Percentiles rank a stretch among this genome's conserved stretches.
Conservation (phyloP, 2,888 invertebrate species). For the Oligia latruncula region DNA sequence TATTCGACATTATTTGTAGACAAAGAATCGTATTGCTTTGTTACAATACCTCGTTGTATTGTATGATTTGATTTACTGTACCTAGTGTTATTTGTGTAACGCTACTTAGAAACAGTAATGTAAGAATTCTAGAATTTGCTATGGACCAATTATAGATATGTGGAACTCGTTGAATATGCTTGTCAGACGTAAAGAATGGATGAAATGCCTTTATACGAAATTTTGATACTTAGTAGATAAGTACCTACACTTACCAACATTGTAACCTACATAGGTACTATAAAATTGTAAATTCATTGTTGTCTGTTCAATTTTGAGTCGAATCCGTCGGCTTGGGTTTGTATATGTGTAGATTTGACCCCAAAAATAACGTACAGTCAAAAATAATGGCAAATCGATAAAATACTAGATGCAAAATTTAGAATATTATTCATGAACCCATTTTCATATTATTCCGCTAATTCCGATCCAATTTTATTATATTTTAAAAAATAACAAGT, state of each 20-base stretch:
- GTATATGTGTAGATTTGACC: not conserved
- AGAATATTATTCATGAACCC: not conserved
- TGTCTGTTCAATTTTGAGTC: not conserved
- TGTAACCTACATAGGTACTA: not conserved
- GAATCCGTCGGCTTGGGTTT: not conserved
- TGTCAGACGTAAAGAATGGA: not conserved
- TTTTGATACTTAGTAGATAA: not conserved
- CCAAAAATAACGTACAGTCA: not conserved
- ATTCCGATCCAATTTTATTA: not conserved
- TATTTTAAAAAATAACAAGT: not conserved
- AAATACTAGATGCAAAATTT: too few relatives aligned
- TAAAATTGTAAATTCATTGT: not conserved
- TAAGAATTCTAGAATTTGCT: constrained; percentile 4
- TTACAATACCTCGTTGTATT: constrained; percentile 24
- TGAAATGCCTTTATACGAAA: constrained; percentile 1
- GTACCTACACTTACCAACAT: not conserved
- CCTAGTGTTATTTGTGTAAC: constrained; percentile 20
- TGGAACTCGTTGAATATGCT: not conserved
- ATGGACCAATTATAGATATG: constrained; percentile 1
- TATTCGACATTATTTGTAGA: constrained; percentile 40
- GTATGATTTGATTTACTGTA: constrained; percentile 28
- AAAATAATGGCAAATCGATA: not conserved
- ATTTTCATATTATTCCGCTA: too few relatives aligned
- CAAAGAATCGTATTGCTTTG: constrained; percentile 54
- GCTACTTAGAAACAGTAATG: constrained; percentile 8